phyloP scores from a whole-genome alignment of 2,113 vertebrate species.

The Pygoscelis antarcticus region DNA sequence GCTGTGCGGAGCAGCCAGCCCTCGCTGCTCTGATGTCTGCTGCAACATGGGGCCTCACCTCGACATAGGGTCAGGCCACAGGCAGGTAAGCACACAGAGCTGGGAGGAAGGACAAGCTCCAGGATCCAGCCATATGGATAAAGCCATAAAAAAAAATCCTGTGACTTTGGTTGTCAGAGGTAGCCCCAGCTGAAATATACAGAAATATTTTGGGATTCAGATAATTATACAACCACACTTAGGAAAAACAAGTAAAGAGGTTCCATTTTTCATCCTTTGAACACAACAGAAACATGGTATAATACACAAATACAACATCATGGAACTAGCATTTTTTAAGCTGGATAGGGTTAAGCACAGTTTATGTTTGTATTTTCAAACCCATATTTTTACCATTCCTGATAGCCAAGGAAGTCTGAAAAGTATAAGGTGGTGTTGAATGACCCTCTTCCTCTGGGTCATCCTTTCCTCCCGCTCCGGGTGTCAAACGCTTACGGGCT shows the following conservation, averaged over 20 bases:
- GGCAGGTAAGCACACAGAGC: neutral
- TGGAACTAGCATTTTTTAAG: neutral
- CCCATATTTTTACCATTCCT: neutral
- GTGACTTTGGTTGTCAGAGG: neutral
- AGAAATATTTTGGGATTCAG: neutral
- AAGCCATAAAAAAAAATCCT: neutral
- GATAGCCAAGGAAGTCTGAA: neutral
- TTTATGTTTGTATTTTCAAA: neutral
- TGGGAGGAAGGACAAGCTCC: neutral
- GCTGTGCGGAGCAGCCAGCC: neutral
- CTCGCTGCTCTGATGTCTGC: accelerated
- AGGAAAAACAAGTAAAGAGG: neutral
- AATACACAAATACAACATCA: neutral
- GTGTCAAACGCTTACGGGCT: accelerated
- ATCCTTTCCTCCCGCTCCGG: neutral
- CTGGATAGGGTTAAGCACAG: neutral
- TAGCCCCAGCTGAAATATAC: neutral
- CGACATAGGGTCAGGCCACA: accelerated
- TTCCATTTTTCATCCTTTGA: neutral
- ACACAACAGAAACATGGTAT: neutral
- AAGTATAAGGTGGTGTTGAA: neutral
- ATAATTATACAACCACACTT: neutral
- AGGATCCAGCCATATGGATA: neutral
- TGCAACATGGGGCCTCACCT: accelerated
- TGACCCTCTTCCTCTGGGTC: neutral